phyloP scores from a whole-genome alignment of 2,797 vertebrate species.

The Eulemur coronatus region DNA sequence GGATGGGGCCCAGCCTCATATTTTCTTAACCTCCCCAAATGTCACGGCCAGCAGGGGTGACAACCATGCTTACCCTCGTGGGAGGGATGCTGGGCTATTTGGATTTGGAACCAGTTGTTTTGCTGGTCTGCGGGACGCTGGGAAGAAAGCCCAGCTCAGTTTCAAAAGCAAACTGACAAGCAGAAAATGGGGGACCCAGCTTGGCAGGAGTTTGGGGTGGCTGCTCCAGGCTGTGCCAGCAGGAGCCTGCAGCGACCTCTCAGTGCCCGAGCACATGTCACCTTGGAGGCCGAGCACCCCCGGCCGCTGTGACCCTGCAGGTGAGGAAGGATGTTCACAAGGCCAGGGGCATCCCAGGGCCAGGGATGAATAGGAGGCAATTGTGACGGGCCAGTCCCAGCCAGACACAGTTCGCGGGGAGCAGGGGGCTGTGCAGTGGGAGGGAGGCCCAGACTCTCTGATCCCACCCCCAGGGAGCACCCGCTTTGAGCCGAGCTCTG shows the following conservation, averaged over 20 bases:
- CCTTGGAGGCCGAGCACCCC: not conserved
- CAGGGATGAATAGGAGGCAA: not conserved
- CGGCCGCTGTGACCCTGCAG: not conserved
- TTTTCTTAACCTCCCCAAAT: not conserved
- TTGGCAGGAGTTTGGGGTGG: not conserved
- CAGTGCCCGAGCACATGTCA: not conserved
- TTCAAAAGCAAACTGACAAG: not conserved
- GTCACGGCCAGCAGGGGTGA: not conserved
- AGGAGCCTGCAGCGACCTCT: not conserved
- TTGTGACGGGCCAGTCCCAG: not conserved
- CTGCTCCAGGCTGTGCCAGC: not conserved
- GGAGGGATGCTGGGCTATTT: not conserved
- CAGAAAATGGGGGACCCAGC: not conserved
- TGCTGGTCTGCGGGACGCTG: not conserved
- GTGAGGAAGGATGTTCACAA: not conserved
- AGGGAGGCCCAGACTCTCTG: accelerated
- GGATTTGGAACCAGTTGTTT: not conserved
- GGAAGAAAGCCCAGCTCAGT: not conserved
- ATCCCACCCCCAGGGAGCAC: not conserved
- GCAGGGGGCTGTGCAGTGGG: not conserved
- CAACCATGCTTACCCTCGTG: not conserved
- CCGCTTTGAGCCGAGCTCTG: not conserved
- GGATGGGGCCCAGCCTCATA: not conserved
- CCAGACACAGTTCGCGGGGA: too few species aligned
- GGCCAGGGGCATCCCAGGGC: not conserved